Base-by-base conservation (phyloP, 2,113 vertebrate species). In the Osmerus eperlanus region DNA sequence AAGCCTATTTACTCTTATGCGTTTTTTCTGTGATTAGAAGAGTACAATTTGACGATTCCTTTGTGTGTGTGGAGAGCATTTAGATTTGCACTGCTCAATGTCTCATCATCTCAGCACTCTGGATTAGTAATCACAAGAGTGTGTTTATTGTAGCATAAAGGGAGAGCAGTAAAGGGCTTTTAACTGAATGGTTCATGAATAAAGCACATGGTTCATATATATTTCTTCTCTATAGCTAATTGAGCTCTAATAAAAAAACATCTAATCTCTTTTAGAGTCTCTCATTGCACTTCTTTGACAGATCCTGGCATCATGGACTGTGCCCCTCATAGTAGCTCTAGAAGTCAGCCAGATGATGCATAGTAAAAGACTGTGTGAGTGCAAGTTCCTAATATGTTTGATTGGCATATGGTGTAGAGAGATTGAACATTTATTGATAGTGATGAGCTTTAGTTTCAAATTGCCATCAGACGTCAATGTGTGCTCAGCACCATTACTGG, bases 401-500 rank as follows among this genome's bases (percentile, higher is more conserved):
- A 85, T 65, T 80, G 82, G 76, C 82, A 65, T 67, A 8, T 1
- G 14, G 58, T 4, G 67, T 1, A 53, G 72, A 58, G 23, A 73
- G 2, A 51, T 66, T 76, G 6, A 77, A 83, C 82, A 41, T 83
- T 87, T 83, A 88, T 86, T 84, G 82, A 77, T 62, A 52, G 41
- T 62, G 62, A 62, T 62, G 59, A 59, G 19, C 23, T 21, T 76
- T 70, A 78, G 79, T 79, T 80, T 86, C 82, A 84, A 78, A 73
- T 71, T 51, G 73, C 78, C 76, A 62, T 64, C 80, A 59, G 84
- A 83, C 83, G 79, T 83, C 75, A 64, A 73, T 15, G 64, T 75
- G 68, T 55, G 52, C 74, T 81, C 77, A 79, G 81, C 64, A 3
- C 55, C 15, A 82, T 86, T 85, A 86, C 87, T 86, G 74, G 79